These are phyloP conservation scores for Hydroisotoma schaefferi DNA, from an alignment of 2,888 invertebrate genomes.

Conservation along the genomic window DNA sequence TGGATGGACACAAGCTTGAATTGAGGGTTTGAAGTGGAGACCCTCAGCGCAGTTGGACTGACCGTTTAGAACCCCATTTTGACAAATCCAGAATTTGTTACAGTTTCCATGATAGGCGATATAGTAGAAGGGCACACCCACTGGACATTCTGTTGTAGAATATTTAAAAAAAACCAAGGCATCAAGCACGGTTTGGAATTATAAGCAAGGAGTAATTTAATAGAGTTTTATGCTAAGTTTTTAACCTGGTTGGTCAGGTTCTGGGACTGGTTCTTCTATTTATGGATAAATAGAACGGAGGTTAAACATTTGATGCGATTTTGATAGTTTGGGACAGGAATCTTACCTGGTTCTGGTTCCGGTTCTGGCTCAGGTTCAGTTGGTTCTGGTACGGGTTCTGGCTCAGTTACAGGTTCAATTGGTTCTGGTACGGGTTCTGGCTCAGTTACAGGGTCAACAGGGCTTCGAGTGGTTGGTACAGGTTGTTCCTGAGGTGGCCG, in stretches of 20 bases:
- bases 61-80: background rate
- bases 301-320: too few relatives aligned
- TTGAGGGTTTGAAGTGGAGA: background rate
- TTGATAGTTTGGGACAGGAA: background rate
- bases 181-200: too few relatives aligned
- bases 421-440: background rate
- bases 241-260: background rate
- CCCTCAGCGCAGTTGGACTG: background rate
- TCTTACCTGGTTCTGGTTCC: background rate
- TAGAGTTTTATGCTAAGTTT: too few relatives aligned
- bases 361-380: conserved; percentile 7
- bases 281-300: too few relatives aligned
- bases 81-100: conserved; percentile 10
- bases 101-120: background rate
- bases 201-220: too few relatives aligned
- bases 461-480: background rate
- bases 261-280: background rate
- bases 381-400: background rate
- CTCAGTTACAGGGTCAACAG: background rate
- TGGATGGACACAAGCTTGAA: background rate
- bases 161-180: too few relatives aligned
- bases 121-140: conserved; percentile 7
- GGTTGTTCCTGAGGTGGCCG: background rate
- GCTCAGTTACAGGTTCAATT: background rate
- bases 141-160: too few relatives aligned